These are phyloP conservation scores for Gryllus bimaculatus DNA, from an alignment of 1,140 invertebrate genomes.

Conservation along the genomic window DNA sequence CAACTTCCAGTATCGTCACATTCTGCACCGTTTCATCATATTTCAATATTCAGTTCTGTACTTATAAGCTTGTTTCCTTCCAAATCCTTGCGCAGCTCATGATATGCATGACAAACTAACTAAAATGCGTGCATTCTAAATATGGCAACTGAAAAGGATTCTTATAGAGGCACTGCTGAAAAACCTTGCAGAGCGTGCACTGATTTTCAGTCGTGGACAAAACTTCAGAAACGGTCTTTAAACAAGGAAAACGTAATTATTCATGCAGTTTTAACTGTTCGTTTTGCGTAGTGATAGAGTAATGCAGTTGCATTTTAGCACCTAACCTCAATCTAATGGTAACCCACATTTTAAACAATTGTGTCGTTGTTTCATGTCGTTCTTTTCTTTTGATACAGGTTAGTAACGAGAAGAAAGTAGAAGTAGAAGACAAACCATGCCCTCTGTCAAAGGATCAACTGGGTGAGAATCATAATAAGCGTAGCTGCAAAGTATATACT, in stretches of 20 bases:
- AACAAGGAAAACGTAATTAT: conserved; percentile 32
- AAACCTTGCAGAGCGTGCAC: conserved; percentile 57
- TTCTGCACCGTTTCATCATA: no score
- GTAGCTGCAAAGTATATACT: not conserved
- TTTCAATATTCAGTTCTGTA: no score
- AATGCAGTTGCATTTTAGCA: not conserved
- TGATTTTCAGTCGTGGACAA: conserved; percentile 64
- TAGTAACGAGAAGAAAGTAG: conserved; percentile 34
- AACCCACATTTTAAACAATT: not conserved
- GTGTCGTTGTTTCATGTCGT: not conserved
- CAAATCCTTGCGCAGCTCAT: no score
- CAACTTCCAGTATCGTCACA: no score
- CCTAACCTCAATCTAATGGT: not conserved
- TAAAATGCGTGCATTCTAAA: not conserved
- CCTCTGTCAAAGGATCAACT: conserved; percentile 64
- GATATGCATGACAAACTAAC: not conserved
- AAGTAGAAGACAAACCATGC: conserved; percentile 35
- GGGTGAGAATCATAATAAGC: conserved; percentile 7
- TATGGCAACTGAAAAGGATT: not conserved
- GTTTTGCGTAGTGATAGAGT: not conserved
- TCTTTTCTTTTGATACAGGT: not conserved
- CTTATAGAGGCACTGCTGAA: not conserved
- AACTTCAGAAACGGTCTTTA: conserved; percentile 44
- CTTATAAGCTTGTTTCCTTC: no score
- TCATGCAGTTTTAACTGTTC: not conserved